Evolutionary conservation across 2,113 vertebrate genomes (phyloP).

Genomic region (Chrysochloris asiatica): DNA sequence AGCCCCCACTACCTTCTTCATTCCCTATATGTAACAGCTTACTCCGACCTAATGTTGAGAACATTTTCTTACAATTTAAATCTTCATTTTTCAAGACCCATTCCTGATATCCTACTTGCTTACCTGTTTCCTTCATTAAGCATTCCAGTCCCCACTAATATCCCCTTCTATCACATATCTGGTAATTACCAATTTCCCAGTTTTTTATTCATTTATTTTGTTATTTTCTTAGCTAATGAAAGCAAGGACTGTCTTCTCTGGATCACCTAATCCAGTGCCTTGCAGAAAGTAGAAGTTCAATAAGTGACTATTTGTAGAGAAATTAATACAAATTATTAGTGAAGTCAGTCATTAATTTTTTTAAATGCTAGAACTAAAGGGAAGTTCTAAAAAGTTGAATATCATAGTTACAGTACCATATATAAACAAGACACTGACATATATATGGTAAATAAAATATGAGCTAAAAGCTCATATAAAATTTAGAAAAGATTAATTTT

Average conservation of each 20-base stretch:
- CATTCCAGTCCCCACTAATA: not conserved
- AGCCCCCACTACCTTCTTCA: not conserved
- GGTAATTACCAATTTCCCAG: not conserved
- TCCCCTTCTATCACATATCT: not conserved
- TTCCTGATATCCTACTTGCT: not conserved
- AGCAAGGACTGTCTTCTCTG: not conserved
- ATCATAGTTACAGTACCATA: not conserved
- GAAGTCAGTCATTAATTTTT: not conserved
- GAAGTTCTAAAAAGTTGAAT: conserved; percentile 42
- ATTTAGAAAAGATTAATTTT: conserved; percentile 28
- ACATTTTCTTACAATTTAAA: conserved; percentile 28
- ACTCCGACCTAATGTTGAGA: not conserved
- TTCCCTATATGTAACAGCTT: not conserved
- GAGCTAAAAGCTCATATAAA: not conserved
- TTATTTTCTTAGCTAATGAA: conserved; percentile 20
- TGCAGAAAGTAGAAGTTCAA: not conserved
- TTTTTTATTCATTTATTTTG: conserved; percentile 2
- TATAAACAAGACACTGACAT: not conserved
- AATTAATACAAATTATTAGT: not conserved
- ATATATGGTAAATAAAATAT: conserved; percentile 28
- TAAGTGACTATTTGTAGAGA: conserved; percentile 25
- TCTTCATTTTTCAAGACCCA: not conserved
- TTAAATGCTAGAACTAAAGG: not conserved
- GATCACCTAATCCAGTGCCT: not conserved
- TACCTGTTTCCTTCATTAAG: not conserved